Percentiles rank a stretch among this genome's conserved stretches.
Conservation (phyloP, 1,140 invertebrate genomes). For the Phocides pigmalion region DNA sequence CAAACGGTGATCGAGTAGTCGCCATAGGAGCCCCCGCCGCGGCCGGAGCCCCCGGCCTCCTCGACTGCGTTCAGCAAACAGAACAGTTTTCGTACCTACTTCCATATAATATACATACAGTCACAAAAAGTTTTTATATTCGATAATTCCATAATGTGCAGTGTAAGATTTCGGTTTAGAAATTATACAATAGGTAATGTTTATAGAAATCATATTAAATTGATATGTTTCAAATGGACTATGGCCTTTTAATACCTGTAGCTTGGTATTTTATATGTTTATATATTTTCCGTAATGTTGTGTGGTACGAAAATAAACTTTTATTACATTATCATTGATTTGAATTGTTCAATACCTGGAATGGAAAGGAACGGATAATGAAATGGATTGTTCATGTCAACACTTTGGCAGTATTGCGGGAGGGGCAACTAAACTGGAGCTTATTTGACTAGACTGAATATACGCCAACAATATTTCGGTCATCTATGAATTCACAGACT, state of each 20-base stretch:
- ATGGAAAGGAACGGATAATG: neutral
- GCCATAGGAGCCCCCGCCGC: conserved; percentile 51
- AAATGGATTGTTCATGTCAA: too few relatives aligned
- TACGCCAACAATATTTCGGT: too few relatives aligned
- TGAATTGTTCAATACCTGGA: neutral
- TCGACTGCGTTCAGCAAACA: conserved; percentile 49
- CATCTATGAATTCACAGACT: too few relatives aligned
- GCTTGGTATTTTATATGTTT: conserved; percentile 38
- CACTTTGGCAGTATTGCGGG: too few relatives aligned
- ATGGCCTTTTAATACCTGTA: conserved; percentile 71
- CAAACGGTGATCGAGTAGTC: conserved; percentile 89
- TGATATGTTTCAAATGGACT: conserved; percentile 75
- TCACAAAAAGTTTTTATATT: conserved; percentile 56
- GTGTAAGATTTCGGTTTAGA: conserved; percentile 67
- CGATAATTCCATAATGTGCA: conserved; percentile 60
- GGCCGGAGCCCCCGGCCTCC: conserved; percentile 59
- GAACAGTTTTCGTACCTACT: conserved; percentile 58
- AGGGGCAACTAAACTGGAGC: too few relatives aligned
- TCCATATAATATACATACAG: conserved; percentile 45
- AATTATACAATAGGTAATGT: conserved; percentile 79
- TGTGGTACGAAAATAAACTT: conserved; percentile 30
- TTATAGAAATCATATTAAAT: conserved; percentile 81
- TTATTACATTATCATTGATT: conserved; percentile 23
- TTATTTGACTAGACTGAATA: too few relatives aligned
- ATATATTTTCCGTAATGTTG: conserved; percentile 18